Evolutionary conservation across 2,113 vertebrate species (phyloP).

Genomic region (Tiliqua scincoides): DNA sequence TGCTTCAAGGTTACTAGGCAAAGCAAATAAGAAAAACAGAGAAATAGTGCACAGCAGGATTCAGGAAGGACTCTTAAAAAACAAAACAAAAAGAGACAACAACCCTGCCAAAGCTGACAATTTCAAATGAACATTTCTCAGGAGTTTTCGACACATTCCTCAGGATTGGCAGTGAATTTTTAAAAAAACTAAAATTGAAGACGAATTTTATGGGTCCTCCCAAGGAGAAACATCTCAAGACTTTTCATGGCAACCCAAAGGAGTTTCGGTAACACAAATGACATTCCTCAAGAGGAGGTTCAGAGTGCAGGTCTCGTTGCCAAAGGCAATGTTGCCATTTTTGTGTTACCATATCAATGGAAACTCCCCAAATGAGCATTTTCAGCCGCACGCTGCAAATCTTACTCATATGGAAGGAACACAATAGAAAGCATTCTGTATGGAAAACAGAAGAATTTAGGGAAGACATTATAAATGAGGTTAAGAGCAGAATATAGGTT

Average conservation of each 20-base stretch:
- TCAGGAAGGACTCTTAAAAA: slow-evolving; percentile 26
- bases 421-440: not conserved
- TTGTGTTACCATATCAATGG: too few species aligned
- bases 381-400: not conserved
- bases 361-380: not conserved
- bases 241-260: too few species aligned
- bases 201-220: too few species aligned
- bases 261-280: too few species aligned
- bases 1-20: slow-evolving; percentile 54
- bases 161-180: too few species aligned
- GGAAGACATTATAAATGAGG: not conserved
- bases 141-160: too few species aligned
- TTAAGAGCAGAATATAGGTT: not conserved
- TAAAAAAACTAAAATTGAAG: too few species aligned
- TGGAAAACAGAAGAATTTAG: not conserved
- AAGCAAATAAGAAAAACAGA: slow-evolving; percentile 51
- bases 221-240: too few species aligned
- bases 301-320: too few species aligned
- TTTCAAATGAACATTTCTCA: too few species aligned
- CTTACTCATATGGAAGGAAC: not conserved
- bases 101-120: not conserved
- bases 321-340: too few species aligned
- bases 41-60: slow-evolving; percentile 38
- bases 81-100: not conserved
- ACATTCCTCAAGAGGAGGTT: too few species aligned